Evolutionary conservation across 2,113 vertebrate species (phyloP), one percentile per base, ranked within the genome.

Genomic region (Sebastes fasciatus): DNA sequence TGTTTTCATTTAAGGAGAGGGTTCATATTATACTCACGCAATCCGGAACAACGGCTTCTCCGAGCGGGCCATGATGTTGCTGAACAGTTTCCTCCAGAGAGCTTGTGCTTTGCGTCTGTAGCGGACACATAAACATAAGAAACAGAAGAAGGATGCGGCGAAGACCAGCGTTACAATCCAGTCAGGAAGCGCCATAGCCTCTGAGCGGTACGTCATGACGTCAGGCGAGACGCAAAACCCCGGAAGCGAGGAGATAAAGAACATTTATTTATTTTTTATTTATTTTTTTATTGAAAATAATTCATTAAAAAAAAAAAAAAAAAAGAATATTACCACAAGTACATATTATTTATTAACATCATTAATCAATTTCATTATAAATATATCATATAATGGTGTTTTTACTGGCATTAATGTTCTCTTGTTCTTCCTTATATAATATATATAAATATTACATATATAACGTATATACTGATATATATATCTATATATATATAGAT

Each of bases 1-100:
- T 4, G 14, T 51, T 46, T 63, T 0, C 21, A 21, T 57, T 11
- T 1, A 2, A 45, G 0, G 6, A 6, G 26, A 11, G 9, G 5
- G 26, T 26, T 23, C 19, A 1, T 9, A 2, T 17, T 0, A 4
- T 12, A 96, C 96, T 96, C 74, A 97, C 96, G 95, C 96, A 6
- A 97, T 96, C 82, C 95, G 92, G 83, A 97, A 97, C 76, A 97
- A 78, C 1, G 95, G 95, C 89, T 94, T 96, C 89, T 96, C 95
- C 1, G 96, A 94, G 4, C 95, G 95, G 6, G 96, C 96, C 96
- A 97, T 97, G 26, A 95, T 73, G 58, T 69, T 84, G 26, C 11
- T 61, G 5, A 90, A 2, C 0, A 86, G 0, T 17, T 77, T 90
- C 4, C 84, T 92, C 91, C 89, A 91, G 23, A 89, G 52, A 14